phyloP scores from a whole-genome alignment of 2,113 vertebrate genomes.

The Sisor rabdophorus region DNA sequence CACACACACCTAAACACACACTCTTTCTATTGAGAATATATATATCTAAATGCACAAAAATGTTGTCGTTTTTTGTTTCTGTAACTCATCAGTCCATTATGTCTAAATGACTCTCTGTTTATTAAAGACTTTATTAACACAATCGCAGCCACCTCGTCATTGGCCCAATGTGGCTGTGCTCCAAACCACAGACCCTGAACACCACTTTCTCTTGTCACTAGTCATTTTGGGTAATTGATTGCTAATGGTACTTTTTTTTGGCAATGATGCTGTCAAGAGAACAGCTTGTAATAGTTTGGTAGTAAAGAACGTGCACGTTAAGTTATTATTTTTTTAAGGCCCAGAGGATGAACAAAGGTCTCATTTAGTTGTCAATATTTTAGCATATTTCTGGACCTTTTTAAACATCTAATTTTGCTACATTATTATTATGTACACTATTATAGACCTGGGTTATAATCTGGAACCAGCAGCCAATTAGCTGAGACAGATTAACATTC shows the following conservation, averaged over 20 bases:
- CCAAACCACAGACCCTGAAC: background rate
- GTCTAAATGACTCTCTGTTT: conserved; percentile 3
- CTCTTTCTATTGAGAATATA: background rate
- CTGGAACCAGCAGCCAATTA: background rate
- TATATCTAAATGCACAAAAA: background rate
- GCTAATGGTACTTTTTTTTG: background rate
- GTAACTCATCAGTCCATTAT: background rate
- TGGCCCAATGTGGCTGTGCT: background rate
- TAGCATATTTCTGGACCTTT: too few species aligned
- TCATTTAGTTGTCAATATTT: too few species aligned
- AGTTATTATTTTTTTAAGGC: too few species aligned
- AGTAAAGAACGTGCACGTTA: too few species aligned
- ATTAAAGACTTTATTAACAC: background rate
- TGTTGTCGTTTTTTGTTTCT: too few species aligned
- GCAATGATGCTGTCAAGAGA: background rate
- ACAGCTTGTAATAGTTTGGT: background rate
- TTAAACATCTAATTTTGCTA: too few species aligned
- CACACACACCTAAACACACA: background rate
- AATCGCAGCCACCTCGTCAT: background rate
- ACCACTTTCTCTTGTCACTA: background rate
- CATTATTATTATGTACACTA: too few species aligned
- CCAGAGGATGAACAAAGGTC: too few species aligned
- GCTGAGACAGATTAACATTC: background rate
- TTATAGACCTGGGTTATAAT: background rate
- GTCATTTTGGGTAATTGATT: background rate